Conservation (phyloP, 1,140 invertebrate genomes). For the Epicauta chinensis region DNA sequence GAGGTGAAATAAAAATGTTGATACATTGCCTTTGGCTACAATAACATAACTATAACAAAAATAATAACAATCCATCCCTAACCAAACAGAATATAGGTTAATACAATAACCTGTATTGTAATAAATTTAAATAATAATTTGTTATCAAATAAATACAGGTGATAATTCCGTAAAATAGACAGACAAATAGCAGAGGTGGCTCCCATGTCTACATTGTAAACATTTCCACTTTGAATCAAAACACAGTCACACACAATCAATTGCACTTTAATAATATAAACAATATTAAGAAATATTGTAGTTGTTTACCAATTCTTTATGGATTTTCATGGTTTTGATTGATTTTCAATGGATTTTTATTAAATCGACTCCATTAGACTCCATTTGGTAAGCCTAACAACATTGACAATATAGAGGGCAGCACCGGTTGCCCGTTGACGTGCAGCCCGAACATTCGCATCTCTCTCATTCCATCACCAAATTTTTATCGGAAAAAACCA, state of each 20-base stretch:
- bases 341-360: conserved; percentile 39
- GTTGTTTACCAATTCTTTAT: conserved; percentile 40
- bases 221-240: conserved; percentile 35
- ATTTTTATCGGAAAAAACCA: not conserved
- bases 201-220: conserved; percentile 45
- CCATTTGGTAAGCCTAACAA: conserved; percentile 53
- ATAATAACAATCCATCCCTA: no score
- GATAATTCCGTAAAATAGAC: conserved; percentile 35
- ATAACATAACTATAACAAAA: no score
- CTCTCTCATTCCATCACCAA: conserved; percentile 1
- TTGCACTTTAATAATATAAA: conserved; percentile 37
- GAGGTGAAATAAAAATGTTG: conserved; percentile 16
- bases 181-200: conserved; percentile 44
- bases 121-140: no score
- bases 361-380: conserved; percentile 46
- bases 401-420: conserved; percentile 65
- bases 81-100: no score
- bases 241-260: conserved; percentile 37
- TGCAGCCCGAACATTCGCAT: not conserved
- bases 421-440: conserved; percentile 31
- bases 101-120: no score
- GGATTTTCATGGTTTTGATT: conserved; percentile 38
- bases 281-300: conserved; percentile 43
- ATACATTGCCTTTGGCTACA: conserved; percentile 20
- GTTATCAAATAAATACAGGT: conserved; percentile 7